Percentiles rank a stretch among this genome's conserved stretches.
Evolutionary conservation across 2,888 invertebrate genomes (phyloP).

Genomic region (Diaprepes abbreviatus): DNA sequence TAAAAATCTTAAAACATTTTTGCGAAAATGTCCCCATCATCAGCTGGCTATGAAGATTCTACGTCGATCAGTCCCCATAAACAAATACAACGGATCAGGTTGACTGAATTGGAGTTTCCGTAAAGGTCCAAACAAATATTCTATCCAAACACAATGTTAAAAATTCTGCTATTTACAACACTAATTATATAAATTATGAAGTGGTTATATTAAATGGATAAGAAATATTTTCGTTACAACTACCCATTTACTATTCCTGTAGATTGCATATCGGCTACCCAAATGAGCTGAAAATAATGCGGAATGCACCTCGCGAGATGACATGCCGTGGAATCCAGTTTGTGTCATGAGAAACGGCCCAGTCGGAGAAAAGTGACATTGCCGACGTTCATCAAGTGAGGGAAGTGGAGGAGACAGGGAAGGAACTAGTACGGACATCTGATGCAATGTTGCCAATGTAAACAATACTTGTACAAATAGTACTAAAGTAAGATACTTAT

Average conservation of each 20-base stretch:
- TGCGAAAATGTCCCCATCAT: too few relatives aligned
- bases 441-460: slow-evolving; percentile 25
- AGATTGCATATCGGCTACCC: slow-evolving; percentile 31
- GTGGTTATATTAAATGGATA: background rate
- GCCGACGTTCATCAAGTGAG: slow-evolving; percentile 48
- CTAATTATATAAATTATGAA: background rate
- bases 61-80: too few relatives aligned
- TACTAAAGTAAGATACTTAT: too few relatives aligned
- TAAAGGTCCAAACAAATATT: too few relatives aligned
- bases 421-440: slow-evolving; percentile 21
- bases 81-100: too few relatives aligned
- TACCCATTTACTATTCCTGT: slow-evolving; percentile 15
- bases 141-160: background rate
- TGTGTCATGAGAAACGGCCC: slow-evolving; percentile 51
- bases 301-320: slow-evolving; percentile 50
- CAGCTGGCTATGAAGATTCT: too few relatives aligned
- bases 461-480: background rate
- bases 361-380: slow-evolving; percentile 51
- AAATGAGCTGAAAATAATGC: slow-evolving; percentile 48
- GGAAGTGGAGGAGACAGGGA: background rate
- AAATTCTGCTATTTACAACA: background rate
- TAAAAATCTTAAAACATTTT: too few relatives aligned
- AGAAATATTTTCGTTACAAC: slow-evolving; percentile 9
- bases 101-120: too few relatives aligned
- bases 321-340: slow-evolving; percentile 52